These are phyloP conservation scores for Chloropsis hardwickii DNA, from an alignment of 2,113 vertebrate species.

Conservation along the genomic window DNA sequence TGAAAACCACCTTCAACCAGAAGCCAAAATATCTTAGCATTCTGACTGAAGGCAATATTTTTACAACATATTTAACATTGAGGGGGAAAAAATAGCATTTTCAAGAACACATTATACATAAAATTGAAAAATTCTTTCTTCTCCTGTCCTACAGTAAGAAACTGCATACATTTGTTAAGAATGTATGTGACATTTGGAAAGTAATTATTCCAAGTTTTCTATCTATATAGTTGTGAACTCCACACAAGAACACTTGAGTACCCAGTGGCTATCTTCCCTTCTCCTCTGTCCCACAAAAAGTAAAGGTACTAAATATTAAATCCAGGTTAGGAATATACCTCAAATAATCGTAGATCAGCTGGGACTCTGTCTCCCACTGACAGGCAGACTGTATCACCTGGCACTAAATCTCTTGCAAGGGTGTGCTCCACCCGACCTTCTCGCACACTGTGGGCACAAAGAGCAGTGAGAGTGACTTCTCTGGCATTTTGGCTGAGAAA, in stretches of 20 bases:
- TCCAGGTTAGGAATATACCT: constrained; percentile 71
- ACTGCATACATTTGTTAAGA: neutral
- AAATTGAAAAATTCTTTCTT: neutral
- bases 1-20: neutral
- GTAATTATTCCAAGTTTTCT: neutral
- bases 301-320: neutral
- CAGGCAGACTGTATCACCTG: constrained; percentile 94
- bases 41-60: neutral
- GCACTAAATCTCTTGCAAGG: constrained; percentile 92
- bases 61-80: neutral
- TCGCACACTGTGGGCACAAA: constrained; percentile 75
- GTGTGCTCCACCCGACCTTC: constrained; percentile 88
- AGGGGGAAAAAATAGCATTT: neutral
- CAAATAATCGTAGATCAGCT: constrained; percentile 91
- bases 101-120: neutral
- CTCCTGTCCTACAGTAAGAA: neutral
- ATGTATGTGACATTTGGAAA: neutral
- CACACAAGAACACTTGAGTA: neutral
- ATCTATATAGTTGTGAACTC: neutral
- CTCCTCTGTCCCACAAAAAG: neutral
- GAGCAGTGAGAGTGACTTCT: neutral
- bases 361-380: constrained; percentile 95
- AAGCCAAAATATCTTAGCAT: neutral
- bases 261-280: neutral
- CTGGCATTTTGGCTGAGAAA: neutral